Evolutionary conservation across 2,888 invertebrate genomes (phyloP), one percentile per base, ranked within the genome.

Genomic region (Papilio elwesi): DNA sequence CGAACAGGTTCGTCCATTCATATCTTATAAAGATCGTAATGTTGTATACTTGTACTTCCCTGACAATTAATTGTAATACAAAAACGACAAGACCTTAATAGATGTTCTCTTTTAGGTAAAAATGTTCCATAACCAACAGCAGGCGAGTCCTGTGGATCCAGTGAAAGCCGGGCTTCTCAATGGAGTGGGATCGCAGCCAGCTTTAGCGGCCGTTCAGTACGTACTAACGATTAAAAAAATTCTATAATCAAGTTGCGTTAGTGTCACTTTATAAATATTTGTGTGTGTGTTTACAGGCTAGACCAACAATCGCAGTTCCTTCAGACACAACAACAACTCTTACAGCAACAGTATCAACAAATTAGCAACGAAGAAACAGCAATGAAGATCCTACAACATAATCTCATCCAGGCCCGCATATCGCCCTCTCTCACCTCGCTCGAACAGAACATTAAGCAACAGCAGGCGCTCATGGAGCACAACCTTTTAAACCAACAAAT

Each of bases 321-420:
- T 47, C 93, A 93, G 81, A 90, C 91, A 4, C 93, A 94, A 74
- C 93, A 94, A 75, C 91, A 91, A 71, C 85, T 90, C 0, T 83
- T 94, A 10, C 95, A 95, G 76, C 95, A 95, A 74, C 89, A 95
- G 79, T 91, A 94, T 75, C 95, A 95, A 79, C 93, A 94, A 74
- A 91, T 90, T 11, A 88, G 90, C 77, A 91, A 89, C 75, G 92
- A 92, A 73, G 93, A 94, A 77, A 90, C 94, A 65, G 91, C 94
- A 57, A 93, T 95, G 87, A 95, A 95, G 81, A 91, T 95, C 75
- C 88, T 95, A 52, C 95, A 95, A 75, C 95, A 95, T 77, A 95
- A 95, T 78, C 89, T 94, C 59, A 93, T 95, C 82, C 95, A 94
- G 79, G 91, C 92, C 55, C 82, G 94, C 72, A 90, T 92, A 78